These are phyloP conservation scores for Phymatocera aterrima DNA, from an alignment of 2,888 invertebrate species.

Conservation along the genomic window DNA sequence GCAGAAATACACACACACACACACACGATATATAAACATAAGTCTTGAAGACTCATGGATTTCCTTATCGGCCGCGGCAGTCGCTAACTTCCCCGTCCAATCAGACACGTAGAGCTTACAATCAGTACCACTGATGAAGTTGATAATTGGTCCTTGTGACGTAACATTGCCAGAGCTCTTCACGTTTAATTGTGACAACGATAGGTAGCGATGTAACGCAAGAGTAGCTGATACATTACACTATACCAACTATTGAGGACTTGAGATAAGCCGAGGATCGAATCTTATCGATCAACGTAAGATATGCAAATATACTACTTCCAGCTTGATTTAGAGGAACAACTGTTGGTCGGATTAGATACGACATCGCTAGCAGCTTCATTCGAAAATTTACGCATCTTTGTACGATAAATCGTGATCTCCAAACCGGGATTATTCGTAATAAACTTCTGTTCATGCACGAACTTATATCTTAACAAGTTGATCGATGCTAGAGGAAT, in stretches of 20 bases:
- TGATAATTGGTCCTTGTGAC: conserved; percentile 23
- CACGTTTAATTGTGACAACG: neutral
- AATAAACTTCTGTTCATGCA: neutral
- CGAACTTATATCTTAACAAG: neutral
- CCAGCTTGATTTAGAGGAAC: conserved; percentile 2
- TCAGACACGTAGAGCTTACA: no score
- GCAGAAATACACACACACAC: neutral
- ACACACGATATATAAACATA: neutral
- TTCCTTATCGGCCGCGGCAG: conserved; percentile 10
- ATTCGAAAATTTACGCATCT: neutral
- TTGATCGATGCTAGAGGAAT: neutral
- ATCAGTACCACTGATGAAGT: neutral
- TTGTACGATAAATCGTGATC: neutral
- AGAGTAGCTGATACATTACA: neutral
- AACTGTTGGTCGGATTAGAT: conserved; percentile 11
- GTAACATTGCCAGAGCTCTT: neutral
- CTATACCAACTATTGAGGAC: neutral
- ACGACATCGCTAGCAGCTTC: neutral
- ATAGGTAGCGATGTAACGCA: conserved; percentile 2
- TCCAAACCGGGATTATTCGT: neutral
- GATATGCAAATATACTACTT: conserved; percentile 15
- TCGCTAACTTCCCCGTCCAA: neutral
- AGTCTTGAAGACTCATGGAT: neutral
- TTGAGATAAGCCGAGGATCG: conserved; percentile 22
- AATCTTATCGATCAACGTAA: conserved; percentile 28